Evolutionary conservation across 92 coral and sea anemone species (phyloP), one percentile per base, ranked within the genome.

Genomic region (Scolanthus callimorphus): DNA sequence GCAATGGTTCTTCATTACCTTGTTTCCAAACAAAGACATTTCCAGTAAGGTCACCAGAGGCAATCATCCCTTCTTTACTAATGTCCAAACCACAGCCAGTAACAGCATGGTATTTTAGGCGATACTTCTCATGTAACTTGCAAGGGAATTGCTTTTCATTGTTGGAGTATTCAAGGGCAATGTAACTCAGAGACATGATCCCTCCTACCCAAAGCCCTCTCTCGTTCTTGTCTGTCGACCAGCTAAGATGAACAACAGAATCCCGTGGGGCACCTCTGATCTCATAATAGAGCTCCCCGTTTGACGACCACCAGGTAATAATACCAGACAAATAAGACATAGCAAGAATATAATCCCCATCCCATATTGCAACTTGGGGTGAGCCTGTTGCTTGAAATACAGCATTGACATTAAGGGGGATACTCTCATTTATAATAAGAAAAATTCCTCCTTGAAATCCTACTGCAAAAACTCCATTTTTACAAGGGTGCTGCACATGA

Each of bases 371-470:
- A 43, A 82, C 86, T 65, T 87, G 95, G 38, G 95, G 85, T 31
- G 95, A 87, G 17, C 95, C 95, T 27, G 85, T 82, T 17, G 90
- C 95, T 68, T 87, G 95, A 29, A 87, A 71, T 41, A 87, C 41
- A 12, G 95, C 57, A 15, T 20, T 60, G 30, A 82, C 77, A 19
- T 63, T 59, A 26, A 87, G 80, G n/a, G n/a, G n/a, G 6, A 15
- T 39, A 13, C 19, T 25, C 47, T 87, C 95, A 48, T 38, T 27
- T 11, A 87, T 63, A 19, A 87, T 54, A 10, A 77, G 57, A 57
- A 87, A 87, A 19, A 87, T 48, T 15, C 95, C 95, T 11, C 95
- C 85, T 69, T 87, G 95, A 30, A 87, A 87, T 15, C 95, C 95
- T 4, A 62, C 76, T n/a, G 86, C 90, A 64, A 87, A 68, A 3